A percentile compares a stretch with the other conserved stretches of the same genome.
phyloP scores from a whole-genome alignment of 2,113 vertebrate genomes.

The Athene cunicularia region DNA sequence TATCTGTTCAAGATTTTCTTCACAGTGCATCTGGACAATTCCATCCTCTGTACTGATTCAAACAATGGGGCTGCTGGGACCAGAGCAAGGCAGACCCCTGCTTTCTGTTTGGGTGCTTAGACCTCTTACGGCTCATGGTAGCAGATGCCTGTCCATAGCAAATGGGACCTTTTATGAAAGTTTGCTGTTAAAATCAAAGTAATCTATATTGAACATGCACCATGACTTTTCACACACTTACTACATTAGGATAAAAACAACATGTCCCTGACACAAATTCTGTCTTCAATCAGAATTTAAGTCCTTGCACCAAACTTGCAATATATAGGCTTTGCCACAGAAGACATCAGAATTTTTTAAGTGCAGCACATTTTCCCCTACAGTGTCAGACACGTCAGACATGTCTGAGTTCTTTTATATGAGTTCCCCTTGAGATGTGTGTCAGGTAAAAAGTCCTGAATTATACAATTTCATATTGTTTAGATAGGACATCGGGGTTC shows the following conservation, averaged over 20 bases:
- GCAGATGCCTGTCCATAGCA: background rate
- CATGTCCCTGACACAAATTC: background rate
- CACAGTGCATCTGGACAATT: background rate
- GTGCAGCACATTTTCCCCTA: background rate
- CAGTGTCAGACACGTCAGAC: constrained; percentile 9
- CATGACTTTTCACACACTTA: background rate
- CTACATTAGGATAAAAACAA: background rate
- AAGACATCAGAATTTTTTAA: constrained; percentile 10
- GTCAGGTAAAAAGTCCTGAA: constrained; percentile 13
- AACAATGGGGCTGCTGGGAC: background rate
- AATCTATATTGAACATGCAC: background rate
- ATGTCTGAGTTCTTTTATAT: background rate
- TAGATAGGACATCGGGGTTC: background rate
- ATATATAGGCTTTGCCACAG: background rate
- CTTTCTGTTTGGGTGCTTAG: background rate
- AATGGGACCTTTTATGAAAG: background rate
- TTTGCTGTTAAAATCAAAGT: background rate
- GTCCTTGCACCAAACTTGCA: background rate
- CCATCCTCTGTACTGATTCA: background rate
- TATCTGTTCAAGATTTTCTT: background rate
- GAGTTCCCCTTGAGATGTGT: constrained; percentile 7
- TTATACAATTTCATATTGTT: background rate
- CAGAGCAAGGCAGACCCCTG: background rate
- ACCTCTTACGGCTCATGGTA: background rate
- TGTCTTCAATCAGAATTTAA: background rate